A percentile compares a stretch with the other conserved stretches of the same genome.
Conservation (phyloP, 2,888 invertebrate species). For the Agelastica alni region DNA sequence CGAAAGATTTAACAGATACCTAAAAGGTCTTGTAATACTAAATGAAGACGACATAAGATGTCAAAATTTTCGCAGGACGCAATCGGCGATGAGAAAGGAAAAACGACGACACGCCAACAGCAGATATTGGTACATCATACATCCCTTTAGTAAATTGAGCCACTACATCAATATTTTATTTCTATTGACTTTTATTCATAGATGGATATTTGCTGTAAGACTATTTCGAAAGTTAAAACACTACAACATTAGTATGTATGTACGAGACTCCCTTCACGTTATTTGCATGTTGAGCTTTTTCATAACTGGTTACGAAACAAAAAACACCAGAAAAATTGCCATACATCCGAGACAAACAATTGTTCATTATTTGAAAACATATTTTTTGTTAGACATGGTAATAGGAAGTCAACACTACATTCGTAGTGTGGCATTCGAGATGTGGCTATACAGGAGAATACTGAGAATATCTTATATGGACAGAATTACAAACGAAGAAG, state of each 20-base stretch:
- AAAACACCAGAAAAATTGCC: constrained; percentile 6
- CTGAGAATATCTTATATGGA: too few species aligned
- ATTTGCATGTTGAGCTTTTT: constrained; percentile 12
- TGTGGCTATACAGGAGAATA: too few species aligned
- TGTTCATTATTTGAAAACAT: constrained; percentile 14
- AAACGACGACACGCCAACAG: constrained; percentile 18
- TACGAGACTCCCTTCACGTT: neutral
- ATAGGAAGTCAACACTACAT: too few species aligned
- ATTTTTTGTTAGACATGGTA: constrained; percentile 19
- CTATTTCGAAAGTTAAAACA: neutral
- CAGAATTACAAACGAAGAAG: too few species aligned
- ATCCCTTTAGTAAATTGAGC: constrained; percentile 27
- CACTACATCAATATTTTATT: constrained; percentile 10
- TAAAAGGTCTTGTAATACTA: constrained; percentile 9
- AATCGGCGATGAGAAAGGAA: constrained; percentile 12
- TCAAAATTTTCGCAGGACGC: constrained; percentile 15
- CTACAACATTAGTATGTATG: neutral
- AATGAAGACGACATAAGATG: constrained; percentile 14
- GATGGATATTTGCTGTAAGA: neutral
- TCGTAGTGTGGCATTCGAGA: too few species aligned
- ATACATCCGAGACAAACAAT: constrained; percentile 15
- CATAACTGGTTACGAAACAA: constrained; percentile 16
- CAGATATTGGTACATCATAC: constrained; percentile 22
- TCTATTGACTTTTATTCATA: neutral
- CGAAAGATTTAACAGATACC: too few species aligned